phyloP scores from a whole-genome alignment of 2,113 vertebrate genomes.

The Protomyctophum bolini region DNA sequence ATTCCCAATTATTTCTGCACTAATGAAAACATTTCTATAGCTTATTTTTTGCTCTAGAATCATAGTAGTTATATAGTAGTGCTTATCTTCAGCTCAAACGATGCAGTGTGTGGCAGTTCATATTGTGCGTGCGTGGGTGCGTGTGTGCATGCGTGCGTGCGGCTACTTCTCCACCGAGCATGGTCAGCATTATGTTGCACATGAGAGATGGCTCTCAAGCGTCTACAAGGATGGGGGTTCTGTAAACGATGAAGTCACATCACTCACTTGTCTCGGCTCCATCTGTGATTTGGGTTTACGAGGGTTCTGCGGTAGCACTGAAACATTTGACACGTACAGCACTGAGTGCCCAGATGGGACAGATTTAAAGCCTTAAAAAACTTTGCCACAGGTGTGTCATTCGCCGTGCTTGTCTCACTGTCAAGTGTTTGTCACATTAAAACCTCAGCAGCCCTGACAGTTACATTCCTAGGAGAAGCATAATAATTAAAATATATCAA shows the following conservation, averaged over 20 bases:
- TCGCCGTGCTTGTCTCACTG: constrained; percentile 48
- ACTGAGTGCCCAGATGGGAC: constrained; percentile 64
- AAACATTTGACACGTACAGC: constrained; percentile 44
- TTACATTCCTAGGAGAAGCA: constrained; percentile 61
- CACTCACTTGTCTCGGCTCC: constrained; percentile 42
- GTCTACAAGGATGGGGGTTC: constrained; percentile 53
- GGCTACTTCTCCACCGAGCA: constrained; percentile 55
- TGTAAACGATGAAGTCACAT: constrained; percentile 40
- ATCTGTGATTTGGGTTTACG: constrained; percentile 46
- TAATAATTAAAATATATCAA: constrained; percentile 70
- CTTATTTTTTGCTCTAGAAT: too few relatives aligned
- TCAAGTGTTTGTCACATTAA: constrained; percentile 66
- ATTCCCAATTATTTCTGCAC: too few relatives aligned
- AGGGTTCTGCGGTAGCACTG: constrained; percentile 23
- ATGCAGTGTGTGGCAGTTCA: constrained; percentile 39
- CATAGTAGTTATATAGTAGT: not conserved
- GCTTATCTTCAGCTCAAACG: constrained; percentile 40
- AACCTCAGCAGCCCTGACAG: constrained; percentile 56
- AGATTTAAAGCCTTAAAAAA: constrained; percentile 43
- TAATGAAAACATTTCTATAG: too few relatives aligned
- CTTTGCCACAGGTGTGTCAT: constrained; percentile 68
- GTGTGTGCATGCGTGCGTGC: not conserved
- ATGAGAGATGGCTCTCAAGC: constrained; percentile 54
- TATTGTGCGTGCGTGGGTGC: constrained; percentile 33
- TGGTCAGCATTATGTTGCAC: constrained; percentile 57